A percentile compares a stretch with the other conserved stretches of the same genome.
These are phyloP conservation scores for Microtus pennsylvanicus DNA, from an alignment of 2,113 vertebrate species.

Conservation along the genomic window DNA sequence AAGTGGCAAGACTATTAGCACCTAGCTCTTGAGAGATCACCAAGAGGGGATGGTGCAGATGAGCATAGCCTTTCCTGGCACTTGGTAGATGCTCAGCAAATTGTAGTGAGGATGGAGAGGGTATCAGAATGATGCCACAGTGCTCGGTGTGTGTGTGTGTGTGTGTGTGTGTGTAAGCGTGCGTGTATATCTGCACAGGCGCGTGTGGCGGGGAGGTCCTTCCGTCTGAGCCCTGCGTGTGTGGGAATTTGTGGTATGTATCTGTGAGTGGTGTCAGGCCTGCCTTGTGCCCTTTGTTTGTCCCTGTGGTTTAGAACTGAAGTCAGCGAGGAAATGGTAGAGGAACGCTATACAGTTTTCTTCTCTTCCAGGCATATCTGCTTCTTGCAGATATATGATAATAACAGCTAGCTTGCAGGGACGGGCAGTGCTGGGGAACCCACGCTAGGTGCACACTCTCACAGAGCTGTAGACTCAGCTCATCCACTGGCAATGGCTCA, in stretches of 20 bases:
- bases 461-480: background rate
- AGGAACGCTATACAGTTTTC: background rate
- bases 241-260: background rate
- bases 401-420: background rate
- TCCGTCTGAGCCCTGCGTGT: background rate
- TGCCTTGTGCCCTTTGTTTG: conserved; percentile 37
- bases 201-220: background rate
- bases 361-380: background rate
- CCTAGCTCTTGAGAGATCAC: conserved; percentile 15
- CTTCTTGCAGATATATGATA: background rate
- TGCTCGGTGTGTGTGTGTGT: no score
- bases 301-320: conserved; percentile 28
- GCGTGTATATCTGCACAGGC: background rate
- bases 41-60: conserved; percentile 9
- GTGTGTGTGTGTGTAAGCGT: background rate
- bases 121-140: background rate
- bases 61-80: background rate
- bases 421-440: background rate
- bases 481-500: background rate
- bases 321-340: background rate
- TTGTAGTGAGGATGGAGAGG: background rate
- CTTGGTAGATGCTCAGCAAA: conserved; percentile 1
- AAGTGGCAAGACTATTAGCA: conserved; percentile 29
- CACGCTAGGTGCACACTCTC: background rate
- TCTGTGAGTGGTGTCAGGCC: background rate